These are phyloP conservation scores for Diabrotica undecimpunctata DNA, from an alignment of 1,140 invertebrate species.

Conservation along the genomic window DNA sequence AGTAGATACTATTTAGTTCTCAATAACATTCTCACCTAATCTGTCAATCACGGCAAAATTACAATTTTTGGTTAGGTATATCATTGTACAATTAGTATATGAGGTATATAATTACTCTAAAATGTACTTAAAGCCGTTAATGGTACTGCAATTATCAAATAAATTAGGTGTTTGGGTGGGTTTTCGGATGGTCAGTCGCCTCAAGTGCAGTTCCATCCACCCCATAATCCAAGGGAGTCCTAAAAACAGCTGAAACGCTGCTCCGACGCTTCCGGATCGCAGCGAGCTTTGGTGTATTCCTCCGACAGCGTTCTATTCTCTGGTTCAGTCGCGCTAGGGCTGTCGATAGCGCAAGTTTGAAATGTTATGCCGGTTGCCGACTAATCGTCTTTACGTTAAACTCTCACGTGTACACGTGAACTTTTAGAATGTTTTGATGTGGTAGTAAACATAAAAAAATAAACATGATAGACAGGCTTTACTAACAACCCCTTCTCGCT, in stretches of 20 bases:
- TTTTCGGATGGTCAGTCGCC: too few relatives aligned
- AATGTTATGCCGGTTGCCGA: neutral
- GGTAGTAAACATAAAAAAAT: neutral
- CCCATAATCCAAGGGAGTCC: neutral
- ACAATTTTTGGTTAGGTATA: too few relatives aligned
- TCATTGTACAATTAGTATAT: too few relatives aligned
- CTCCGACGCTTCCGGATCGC: neutral
- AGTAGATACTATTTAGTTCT: too few relatives aligned
- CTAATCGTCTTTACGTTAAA: neutral
- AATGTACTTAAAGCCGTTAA: too few relatives aligned
- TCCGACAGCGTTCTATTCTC: neutral
- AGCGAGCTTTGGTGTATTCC: neutral
- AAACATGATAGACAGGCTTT: neutral
- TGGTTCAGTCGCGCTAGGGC: neutral
- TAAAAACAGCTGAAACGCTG: neutral
- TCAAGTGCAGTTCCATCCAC: neutral
- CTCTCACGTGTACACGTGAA: constrained; percentile 14
- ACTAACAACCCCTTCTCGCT: neutral
- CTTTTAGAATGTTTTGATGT: constrained; percentile 2
- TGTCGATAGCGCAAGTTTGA: neutral
- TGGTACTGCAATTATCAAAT: too few relatives aligned
- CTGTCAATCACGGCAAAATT: too few relatives aligned
- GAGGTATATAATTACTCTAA: too few relatives aligned
- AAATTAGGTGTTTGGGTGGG: too few relatives aligned
- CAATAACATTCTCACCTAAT: too few relatives aligned